A percentile compares a stretch with the other conserved stretches of the same genome.
These are phyloP conservation scores for Diadophis punctatus DNA, from an alignment of 2,113 vertebrate species.

Conservation along the genomic window DNA sequence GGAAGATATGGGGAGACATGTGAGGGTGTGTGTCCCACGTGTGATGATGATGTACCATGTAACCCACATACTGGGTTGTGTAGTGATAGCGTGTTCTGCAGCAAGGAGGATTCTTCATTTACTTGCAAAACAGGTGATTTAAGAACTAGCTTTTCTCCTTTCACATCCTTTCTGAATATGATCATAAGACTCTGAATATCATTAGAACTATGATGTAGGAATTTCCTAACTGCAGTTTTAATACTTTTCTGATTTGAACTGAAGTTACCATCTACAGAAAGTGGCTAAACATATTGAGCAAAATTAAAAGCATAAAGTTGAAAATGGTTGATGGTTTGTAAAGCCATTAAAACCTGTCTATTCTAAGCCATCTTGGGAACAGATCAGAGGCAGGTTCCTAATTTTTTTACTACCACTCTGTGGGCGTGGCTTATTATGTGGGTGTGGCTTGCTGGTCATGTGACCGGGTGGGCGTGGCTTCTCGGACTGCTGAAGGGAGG, in stretches of 20 bases:
- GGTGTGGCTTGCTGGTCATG: no score
- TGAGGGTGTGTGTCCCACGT: background rate
- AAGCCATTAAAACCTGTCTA: background rate
- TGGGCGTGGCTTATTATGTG: no score
- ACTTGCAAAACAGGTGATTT: slow-evolving; percentile 28
- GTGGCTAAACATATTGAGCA: background rate
- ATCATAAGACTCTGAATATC: background rate
- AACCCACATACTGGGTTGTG: slow-evolving; percentile 26
- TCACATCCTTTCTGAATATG: background rate
- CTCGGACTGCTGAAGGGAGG: no score
- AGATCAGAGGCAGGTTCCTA: no score
- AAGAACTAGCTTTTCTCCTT: background rate
- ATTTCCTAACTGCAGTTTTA: background rate
- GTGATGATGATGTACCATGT: background rate
- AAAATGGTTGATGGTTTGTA: background rate
- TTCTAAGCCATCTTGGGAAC: background rate
- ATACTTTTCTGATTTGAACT: background rate
- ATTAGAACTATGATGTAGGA: background rate
- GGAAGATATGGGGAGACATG: slow-evolving; percentile 22
- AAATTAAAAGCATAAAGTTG: background rate
- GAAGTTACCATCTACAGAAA: background rate
- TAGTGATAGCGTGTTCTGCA: slow-evolving; percentile 19
- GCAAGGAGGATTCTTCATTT: background rate
- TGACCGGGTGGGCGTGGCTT: no score
- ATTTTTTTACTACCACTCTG: no score